phyloP scores from a whole-genome alignment of 2,113 vertebrate species.

The Smithornis capensis region DNA sequence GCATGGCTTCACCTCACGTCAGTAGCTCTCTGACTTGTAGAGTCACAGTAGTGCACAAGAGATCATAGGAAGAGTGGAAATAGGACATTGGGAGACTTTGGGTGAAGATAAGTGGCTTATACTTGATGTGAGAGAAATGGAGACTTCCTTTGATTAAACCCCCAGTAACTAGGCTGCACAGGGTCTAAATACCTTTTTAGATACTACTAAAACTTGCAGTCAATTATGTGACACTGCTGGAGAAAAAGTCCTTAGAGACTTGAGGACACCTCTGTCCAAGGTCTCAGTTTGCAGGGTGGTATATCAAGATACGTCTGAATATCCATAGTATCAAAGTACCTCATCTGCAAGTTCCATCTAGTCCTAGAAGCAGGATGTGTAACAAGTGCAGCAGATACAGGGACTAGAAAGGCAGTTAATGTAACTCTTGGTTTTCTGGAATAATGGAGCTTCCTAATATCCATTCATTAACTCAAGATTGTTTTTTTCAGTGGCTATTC shows the following conservation, averaged over 20 bases:
- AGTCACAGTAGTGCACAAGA: background rate
- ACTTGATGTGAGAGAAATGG: background rate
- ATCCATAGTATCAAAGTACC: background rate
- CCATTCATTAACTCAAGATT: background rate
- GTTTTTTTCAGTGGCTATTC: background rate
- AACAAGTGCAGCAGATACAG: background rate
- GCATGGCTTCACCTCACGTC: background rate
- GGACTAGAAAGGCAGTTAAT: background rate
- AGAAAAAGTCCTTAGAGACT: background rate
- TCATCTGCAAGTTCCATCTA: background rate
- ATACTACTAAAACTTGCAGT: background rate
- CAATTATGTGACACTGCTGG: background rate
- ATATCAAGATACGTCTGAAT: background rate
- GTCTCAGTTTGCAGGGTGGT: background rate
- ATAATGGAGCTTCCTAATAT: background rate
- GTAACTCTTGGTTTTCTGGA: background rate
- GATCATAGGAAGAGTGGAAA: background rate
- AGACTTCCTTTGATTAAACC: background rate
- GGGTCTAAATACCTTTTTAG: background rate
- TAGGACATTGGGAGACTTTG: background rate
- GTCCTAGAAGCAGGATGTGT: background rate
- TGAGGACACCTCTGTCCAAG: background rate
- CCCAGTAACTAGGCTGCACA: background rate
- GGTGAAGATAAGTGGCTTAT: background rate
- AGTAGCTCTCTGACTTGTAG: background rate